phyloP scores from a whole-genome alignment of 2,888 invertebrate species.

The Pomacea canaliculata region DNA sequence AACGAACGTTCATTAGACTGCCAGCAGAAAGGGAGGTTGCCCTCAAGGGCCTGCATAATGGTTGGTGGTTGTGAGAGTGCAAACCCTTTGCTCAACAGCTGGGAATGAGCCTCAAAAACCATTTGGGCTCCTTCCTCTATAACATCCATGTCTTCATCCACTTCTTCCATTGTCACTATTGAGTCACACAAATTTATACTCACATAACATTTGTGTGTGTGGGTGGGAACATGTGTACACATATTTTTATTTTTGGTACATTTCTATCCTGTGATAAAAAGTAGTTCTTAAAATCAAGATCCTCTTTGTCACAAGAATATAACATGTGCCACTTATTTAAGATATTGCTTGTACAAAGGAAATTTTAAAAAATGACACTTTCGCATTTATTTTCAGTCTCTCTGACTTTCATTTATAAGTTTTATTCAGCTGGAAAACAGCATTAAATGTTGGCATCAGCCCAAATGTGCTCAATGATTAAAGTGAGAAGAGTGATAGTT shows the following conservation, averaged over 20 bases:
- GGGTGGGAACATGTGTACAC: too few species aligned
- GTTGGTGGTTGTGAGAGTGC: constrained; percentile 88
- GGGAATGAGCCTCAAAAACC: constrained; percentile 78
- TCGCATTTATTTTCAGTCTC: too few species aligned
- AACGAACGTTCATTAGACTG: constrained; percentile 93
- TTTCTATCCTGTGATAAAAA: background rate
- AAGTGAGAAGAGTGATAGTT: too few species aligned
- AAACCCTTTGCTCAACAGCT: constrained; percentile 88
- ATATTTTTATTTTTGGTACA: background rate
- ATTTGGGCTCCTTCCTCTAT: constrained; percentile 79
- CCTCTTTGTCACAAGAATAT: too few species aligned
- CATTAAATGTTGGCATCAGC: too few species aligned
- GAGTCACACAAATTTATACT: background rate
- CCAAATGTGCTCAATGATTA: too few species aligned
- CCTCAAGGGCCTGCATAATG: constrained; percentile 90
- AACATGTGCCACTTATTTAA: too few species aligned
- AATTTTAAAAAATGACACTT: too few species aligned
- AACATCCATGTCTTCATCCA: constrained; percentile 79
- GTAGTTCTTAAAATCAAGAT: background rate
- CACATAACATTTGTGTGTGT: background rate
- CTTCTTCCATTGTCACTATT: constrained; percentile 71
- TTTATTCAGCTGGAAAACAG: too few species aligned
- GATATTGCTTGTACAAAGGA: too few species aligned
- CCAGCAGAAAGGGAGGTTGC: constrained; percentile 81
- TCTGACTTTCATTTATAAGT: too few species aligned